Evolutionary conservation across 2,797 vertebrate species (phyloP).

Genomic region (Pempheris klunzingeri): DNA sequence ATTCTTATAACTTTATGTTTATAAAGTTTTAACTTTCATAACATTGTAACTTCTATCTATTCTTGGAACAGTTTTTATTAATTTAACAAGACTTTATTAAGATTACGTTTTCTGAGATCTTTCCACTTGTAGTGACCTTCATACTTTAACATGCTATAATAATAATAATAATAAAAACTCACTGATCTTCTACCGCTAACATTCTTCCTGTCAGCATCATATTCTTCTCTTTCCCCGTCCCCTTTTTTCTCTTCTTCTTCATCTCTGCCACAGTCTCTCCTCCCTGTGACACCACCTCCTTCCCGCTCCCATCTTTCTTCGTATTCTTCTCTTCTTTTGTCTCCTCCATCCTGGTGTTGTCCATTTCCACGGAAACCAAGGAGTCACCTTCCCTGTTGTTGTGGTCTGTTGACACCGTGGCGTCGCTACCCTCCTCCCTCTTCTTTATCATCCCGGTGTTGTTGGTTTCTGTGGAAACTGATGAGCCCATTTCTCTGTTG

Average conservation of each 20-base stretch:
- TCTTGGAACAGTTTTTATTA: no score
- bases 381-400: background rate
- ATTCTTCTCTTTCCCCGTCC: background rate
- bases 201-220: fast-evolving
- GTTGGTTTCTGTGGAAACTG: background rate
- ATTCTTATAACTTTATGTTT: no score
- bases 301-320: background rate
- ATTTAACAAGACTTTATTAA: no score
- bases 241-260: background rate
- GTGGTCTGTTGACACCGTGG: background rate
- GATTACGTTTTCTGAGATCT: no score
- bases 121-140: no score
- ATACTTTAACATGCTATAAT: background rate
- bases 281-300: background rate
- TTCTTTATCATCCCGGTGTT: background rate
- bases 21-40: no score
- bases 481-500: background rate
- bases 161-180: background rate
- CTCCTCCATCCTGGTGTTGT: fast-evolving
- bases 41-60: no score
- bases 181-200: background rate
- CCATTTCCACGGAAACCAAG: background rate
- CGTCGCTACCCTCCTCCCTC: background rate
- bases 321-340: background rate
- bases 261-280: background rate